Evolutionary conservation across 1,140 invertebrate species (phyloP).

Genomic region (Drosophila bocki): DNA sequence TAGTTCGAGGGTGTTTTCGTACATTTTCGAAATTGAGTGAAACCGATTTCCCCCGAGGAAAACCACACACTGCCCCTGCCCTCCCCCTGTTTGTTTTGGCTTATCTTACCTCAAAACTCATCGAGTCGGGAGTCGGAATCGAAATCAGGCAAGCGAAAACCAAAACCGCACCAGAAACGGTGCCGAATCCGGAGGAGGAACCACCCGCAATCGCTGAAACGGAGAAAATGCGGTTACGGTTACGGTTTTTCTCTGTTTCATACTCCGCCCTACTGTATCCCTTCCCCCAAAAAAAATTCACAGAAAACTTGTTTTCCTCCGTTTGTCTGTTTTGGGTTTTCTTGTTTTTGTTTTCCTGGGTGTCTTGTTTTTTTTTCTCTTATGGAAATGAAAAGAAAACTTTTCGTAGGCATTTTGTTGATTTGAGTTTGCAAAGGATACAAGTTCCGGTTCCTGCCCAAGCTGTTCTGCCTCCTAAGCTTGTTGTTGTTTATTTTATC

Average conservation of each 20-base stretch:
- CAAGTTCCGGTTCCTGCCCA: constrained; percentile 40
- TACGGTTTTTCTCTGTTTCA: constrained; percentile 84
- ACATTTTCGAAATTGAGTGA: constrained; percentile 76
- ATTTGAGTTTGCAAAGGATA: constrained; percentile 59
- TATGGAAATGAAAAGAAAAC: constrained; percentile 75
- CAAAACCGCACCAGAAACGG: constrained; percentile 33
- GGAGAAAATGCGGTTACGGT: constrained; percentile 84
- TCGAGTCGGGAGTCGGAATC: constrained; percentile 51
- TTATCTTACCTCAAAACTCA: constrained; percentile 62
- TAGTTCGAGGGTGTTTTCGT: constrained; percentile 37
- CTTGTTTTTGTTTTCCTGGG: constrained; percentile 20
- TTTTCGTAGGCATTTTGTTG: constrained; percentile 79
- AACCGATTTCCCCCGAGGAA: constrained; percentile 79
- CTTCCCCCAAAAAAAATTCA: constrained; percentile 9
- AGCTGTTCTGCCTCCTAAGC: constrained; percentile 22
- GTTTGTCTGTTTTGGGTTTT: constrained; percentile 34
- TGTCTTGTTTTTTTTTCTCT: constrained; percentile 37
- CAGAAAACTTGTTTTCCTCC: constrained; percentile 64
- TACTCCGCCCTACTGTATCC: constrained; percentile 1
- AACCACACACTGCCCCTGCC: constrained; percentile 3
- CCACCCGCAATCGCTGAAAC: constrained; percentile 71
- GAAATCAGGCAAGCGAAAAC: constrained; percentile 47
- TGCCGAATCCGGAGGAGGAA: constrained; percentile 37
- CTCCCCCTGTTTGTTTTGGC: constrained; percentile 38
- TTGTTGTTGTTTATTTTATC: constrained; percentile 79